Conservation (phyloP, 2,797 vertebrate genomes). For the Bucorvus abyssinicus region DNA sequence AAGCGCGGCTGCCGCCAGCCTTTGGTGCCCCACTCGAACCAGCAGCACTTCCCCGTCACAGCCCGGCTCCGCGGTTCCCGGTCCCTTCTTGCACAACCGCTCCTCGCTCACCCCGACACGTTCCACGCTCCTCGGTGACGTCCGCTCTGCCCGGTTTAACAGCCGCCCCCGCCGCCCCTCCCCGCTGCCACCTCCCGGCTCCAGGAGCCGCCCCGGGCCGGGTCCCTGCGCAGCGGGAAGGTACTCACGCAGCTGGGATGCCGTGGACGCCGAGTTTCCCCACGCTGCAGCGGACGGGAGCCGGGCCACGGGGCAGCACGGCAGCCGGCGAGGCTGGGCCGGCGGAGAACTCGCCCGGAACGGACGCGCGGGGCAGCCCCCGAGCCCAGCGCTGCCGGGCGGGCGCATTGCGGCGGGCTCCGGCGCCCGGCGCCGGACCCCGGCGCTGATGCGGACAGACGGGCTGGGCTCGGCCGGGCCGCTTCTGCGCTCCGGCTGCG, state of each 20-base stretch:
- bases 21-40: fast-evolving
- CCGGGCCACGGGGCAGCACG: no score
- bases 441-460: background rate
- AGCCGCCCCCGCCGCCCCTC: background rate
- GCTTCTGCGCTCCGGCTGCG: background rate
- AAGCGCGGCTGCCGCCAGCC: fast-evolving
- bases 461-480: background rate
- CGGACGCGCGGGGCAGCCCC: background rate
- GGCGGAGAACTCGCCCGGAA: background rate
- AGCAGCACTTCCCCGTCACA: fast-evolving
- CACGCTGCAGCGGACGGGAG: no score
- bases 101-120: no score
- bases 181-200: no score
- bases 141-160: background rate
- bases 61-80: fast-evolving
- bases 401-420: background rate
- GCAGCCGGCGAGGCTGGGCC: background rate
- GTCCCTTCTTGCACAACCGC: background rate
- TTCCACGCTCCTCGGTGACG: background rate
- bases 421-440: background rate
- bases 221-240: no score
- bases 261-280: no score
- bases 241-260: no score
- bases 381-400: background rate
- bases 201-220: no score